A percentile compares a stretch with the other conserved stretches of the same genome.
phyloP scores from a whole-genome alignment of 2,797 vertebrate species.

The Choloepus didactylus region DNA sequence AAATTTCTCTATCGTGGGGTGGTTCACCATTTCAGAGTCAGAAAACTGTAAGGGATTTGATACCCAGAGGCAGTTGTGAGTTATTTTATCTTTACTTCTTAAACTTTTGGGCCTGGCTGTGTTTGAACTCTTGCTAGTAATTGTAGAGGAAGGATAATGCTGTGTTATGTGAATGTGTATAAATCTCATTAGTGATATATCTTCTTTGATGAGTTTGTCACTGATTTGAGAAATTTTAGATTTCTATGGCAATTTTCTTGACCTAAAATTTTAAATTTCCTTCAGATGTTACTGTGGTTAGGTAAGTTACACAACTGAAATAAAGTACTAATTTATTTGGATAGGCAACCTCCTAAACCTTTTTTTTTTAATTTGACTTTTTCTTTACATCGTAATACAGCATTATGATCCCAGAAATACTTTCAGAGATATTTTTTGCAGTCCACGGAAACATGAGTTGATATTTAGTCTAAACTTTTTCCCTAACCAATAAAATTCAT shows the following conservation, averaged over 20 bases:
- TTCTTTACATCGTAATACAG: not conserved
- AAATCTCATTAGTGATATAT: slow-evolving; percentile 13
- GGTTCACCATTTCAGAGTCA: not conserved
- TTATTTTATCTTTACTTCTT: slow-evolving; percentile 39
- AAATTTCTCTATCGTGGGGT: not conserved
- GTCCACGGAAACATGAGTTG: not conserved
- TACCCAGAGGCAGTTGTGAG: not conserved
- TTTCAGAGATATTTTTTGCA: slow-evolving; percentile 59
- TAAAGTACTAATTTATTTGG: slow-evolving; percentile 43
- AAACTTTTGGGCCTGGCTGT: not conserved
- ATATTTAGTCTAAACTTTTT: slow-evolving; percentile 66
- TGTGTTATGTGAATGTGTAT: not conserved
- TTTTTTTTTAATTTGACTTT: slow-evolving; percentile 50
- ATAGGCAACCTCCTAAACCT: not conserved
- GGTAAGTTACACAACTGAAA: slow-evolving; percentile 23
- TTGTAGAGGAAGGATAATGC: not conserved
- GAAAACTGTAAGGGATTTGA: not conserved
- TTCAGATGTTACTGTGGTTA: slow-evolving; percentile 35
- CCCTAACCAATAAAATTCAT: slow-evolving; percentile 65
- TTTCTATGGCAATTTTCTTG: slow-evolving; percentile 41
- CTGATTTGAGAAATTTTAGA: slow-evolving; percentile 53
- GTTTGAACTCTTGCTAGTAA: slow-evolving; percentile 1
- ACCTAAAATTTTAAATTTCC: slow-evolving; percentile 33
- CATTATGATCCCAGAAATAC: not conserved
- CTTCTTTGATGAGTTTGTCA: not conserved